Evolutionary conservation across 2,888 invertebrate genomes (phyloP).

Genomic region (Tromatobia lineatoria): DNA sequence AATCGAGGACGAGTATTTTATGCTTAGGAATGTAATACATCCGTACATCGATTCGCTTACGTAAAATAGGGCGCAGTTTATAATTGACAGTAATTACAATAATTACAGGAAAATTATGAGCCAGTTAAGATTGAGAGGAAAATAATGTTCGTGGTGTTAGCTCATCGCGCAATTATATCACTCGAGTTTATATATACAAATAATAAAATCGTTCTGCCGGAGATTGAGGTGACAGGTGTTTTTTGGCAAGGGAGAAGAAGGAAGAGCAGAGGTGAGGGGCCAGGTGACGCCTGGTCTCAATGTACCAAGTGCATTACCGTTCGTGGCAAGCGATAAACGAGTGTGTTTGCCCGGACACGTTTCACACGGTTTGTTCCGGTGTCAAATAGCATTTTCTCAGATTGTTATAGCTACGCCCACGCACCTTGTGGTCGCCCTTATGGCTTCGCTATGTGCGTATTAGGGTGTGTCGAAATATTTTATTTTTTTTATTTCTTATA

Average conservation of each 20-base stretch:
- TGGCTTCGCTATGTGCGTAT: neutral
- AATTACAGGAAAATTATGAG: conserved; percentile 2
- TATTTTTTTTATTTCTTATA: too few relatives aligned
- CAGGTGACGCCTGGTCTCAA: conserved; percentile 40
- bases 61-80: neutral
- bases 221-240: conserved; percentile 41
- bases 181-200: conserved; percentile 2
- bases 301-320: conserved; percentile 28
- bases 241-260: conserved; percentile 22
- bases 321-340: conserved; percentile 35
- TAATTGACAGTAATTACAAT: neutral
- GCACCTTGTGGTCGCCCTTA: neutral
- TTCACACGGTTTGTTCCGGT: conserved; percentile 53
- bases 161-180: conserved; percentile 15
- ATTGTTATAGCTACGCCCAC: conserved; percentile 8
- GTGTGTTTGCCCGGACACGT: conserved; percentile 48
- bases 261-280: conserved; percentile 1
- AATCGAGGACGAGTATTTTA: neutral
- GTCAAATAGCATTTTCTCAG: conserved; percentile 36
- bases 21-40: neutral
- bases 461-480: too few relatives aligned
- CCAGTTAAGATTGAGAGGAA: neutral
- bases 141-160: neutral
- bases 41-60: neutral
- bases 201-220: conserved; percentile 6